Percentiles rank a stretch among this genome's conserved stretches.
Evolutionary conservation across 35 echinoderm and acorn worm genomes (phyloP).

Genomic region (Diadema setosum): DNA sequence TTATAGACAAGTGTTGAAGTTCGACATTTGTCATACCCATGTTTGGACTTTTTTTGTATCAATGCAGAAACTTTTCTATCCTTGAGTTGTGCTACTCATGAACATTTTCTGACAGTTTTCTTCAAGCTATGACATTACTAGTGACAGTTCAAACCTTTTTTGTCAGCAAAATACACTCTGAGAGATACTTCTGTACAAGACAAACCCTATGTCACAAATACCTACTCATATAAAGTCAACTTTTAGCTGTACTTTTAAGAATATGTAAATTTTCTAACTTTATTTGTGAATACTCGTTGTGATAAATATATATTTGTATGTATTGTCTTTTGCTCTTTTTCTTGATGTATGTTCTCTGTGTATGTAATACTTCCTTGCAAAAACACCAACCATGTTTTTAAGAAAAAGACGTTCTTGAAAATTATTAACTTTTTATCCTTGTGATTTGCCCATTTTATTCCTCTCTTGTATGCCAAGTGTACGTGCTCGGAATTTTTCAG

Average conservation of each 20-base stretch:
- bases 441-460: constrained; percentile 12
- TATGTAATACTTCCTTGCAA: constrained; percentile 2
- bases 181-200: too few species aligned
- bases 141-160: too few species aligned
- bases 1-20: too few species aligned
- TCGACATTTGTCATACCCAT: too few species aligned
- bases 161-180: too few species aligned
- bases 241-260: constrained; percentile 20
- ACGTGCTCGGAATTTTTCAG: constrained; percentile 22
- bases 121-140: too few species aligned
- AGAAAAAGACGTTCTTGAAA: not conserved
- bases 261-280: constrained; percentile 31
- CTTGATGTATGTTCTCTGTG: not conserved
- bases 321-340: constrained; percentile 4
- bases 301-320: constrained; percentile 36
- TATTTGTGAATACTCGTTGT: constrained; percentile 27
- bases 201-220: too few species aligned
- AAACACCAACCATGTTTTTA: not conserved
- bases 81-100: too few species aligned
- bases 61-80: too few species aligned
- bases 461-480: constrained; percentile 21
- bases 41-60: too few species aligned
- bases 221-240: too few species aligned
- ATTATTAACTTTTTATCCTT: not conserved
- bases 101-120: too few species aligned